Percentiles rank a stretch among this genome's conserved stretches.
Evolutionary conservation across 1,140 invertebrate species (phyloP).

Genomic region (Aricia agestis): DNA sequence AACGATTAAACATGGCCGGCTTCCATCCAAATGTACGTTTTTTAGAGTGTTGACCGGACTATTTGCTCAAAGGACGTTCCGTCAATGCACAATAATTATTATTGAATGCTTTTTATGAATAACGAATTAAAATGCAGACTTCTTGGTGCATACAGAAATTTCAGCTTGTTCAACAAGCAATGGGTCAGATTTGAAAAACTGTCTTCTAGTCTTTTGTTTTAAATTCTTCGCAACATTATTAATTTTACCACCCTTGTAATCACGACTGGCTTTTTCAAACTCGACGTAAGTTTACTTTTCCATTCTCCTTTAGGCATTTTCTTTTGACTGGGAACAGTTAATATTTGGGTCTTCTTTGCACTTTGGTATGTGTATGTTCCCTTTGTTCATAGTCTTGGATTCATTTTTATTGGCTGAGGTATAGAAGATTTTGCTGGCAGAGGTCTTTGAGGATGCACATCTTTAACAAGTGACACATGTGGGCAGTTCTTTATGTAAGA

Average conservation of each 20-base stretch:
- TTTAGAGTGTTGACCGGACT: no score
- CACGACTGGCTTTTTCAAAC: slow-evolving; percentile 44
- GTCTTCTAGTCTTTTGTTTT: slow-evolving; percentile 36
- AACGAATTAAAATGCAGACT: slow-evolving; percentile 42
- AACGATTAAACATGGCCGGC: no score
- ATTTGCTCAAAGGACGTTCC: no score
- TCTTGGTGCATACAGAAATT: slow-evolving; percentile 52
- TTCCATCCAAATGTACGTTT: no score
- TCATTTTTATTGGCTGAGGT: slow-evolving; percentile 37
- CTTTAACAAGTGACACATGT: slow-evolving; percentile 47
- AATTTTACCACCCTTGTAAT: slow-evolving; percentile 48
- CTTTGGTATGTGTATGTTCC: slow-evolving; percentile 51
- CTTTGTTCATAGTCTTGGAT: slow-evolving; percentile 40
- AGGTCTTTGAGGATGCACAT: slow-evolving; percentile 50
- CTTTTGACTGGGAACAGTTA: slow-evolving; percentile 41
- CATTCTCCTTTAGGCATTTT: slow-evolving; percentile 45
- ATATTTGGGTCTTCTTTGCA: slow-evolving; percentile 54
- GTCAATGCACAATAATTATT: no score
- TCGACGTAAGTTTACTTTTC: slow-evolving; percentile 41
- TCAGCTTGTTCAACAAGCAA: slow-evolving; percentile 58
- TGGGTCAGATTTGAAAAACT: slow-evolving; percentile 52
- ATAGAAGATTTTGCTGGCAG: slow-evolving; percentile 40
- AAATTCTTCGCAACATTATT: slow-evolving; percentile 29
- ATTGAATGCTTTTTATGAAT: background rate
- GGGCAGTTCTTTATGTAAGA: slow-evolving; percentile 54